Conservation (phyloP, 2,797 vertebrate genomes). For the Cottoperca gobio region DNA sequence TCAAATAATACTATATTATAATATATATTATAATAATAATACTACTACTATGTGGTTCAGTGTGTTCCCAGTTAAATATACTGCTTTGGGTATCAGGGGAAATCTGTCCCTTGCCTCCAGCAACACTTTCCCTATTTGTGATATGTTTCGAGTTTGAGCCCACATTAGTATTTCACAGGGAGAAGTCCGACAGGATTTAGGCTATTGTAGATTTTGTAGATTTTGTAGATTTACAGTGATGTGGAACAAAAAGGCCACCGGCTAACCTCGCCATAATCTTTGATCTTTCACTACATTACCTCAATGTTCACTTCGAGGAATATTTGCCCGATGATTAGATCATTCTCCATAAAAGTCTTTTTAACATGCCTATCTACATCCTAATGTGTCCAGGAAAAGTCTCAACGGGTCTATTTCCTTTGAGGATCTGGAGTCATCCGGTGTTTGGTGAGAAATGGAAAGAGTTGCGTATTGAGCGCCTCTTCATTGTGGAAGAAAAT, state of each 20-base stretch:
- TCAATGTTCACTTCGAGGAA: slow-evolving; percentile 36
- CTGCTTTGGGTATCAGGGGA: not conserved
- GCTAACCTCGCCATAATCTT: slow-evolving; percentile 34
- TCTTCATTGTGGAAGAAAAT: slow-evolving; percentile 50
- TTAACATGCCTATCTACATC: slow-evolving; percentile 37
- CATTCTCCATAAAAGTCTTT: slow-evolving; percentile 50
- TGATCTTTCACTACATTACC: slow-evolving; percentile 43
- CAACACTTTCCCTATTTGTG: slow-evolving; percentile 25
- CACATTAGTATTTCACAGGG: slow-evolving; percentile 41
- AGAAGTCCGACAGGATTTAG: slow-evolving; percentile 36
- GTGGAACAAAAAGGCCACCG: slow-evolving; percentile 47
- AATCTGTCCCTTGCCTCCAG: slow-evolving; percentile 35
- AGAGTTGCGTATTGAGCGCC: slow-evolving; percentile 58
- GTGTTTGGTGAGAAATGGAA: slow-evolving; percentile 66
- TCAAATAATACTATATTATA: too few species aligned
- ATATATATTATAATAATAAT: too few species aligned
- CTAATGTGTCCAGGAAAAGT: slow-evolving; percentile 41
- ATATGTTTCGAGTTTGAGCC: slow-evolving; percentile 30
- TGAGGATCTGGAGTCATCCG: slow-evolving; percentile 40
- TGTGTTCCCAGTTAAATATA: slow-evolving; percentile 22
- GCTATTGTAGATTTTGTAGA: slow-evolving; percentile 24
- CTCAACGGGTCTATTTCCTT: slow-evolving; percentile 39
- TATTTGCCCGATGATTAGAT: slow-evolving; percentile 50
- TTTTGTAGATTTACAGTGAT: slow-evolving; percentile 43
- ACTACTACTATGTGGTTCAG: slow-evolving; percentile 33